Percentiles rank a stretch among this genome's conserved stretches.
Conservation (phyloP, 2,113 vertebrate genomes). For the Nothoprocta perdicaria region DNA sequence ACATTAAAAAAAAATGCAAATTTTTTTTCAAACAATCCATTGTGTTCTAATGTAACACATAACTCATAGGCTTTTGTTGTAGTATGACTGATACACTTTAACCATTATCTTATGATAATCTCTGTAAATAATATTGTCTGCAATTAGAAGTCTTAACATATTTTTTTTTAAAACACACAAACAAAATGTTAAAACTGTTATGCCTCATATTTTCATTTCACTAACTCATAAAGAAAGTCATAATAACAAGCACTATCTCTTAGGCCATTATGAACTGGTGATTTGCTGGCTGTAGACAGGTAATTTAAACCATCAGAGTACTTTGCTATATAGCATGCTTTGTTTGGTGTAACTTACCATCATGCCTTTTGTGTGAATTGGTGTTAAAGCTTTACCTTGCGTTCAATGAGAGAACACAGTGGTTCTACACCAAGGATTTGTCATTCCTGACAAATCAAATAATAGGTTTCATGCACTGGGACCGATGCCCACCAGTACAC, state of each 20-base stretch:
- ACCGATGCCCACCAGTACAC: background rate
- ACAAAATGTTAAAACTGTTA: background rate
- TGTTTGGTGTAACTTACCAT: background rate
- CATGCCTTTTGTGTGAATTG: background rate
- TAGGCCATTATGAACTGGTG: background rate
- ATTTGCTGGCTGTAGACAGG: background rate
- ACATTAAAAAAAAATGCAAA: background rate
- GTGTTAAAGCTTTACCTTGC: background rate
- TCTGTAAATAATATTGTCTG: background rate
- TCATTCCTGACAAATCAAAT: constrained; percentile 16
- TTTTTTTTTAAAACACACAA: background rate
- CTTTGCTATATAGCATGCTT: background rate
- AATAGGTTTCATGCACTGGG: constrained; percentile 11
- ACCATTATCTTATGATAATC: background rate
- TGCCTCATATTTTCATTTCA: background rate
- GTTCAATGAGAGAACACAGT: background rate
- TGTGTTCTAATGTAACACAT: background rate
- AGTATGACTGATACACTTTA: background rate
- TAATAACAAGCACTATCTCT: background rate
- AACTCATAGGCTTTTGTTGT: background rate
- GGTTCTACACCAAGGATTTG: background rate
- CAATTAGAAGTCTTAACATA: background rate
- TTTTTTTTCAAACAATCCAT: background rate
- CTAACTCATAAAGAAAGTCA: background rate
- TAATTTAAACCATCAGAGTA: background rate